Base-by-base conservation (phyloP, 2,888 invertebrate species). In the Coelogynopora nodosa region DNA sequence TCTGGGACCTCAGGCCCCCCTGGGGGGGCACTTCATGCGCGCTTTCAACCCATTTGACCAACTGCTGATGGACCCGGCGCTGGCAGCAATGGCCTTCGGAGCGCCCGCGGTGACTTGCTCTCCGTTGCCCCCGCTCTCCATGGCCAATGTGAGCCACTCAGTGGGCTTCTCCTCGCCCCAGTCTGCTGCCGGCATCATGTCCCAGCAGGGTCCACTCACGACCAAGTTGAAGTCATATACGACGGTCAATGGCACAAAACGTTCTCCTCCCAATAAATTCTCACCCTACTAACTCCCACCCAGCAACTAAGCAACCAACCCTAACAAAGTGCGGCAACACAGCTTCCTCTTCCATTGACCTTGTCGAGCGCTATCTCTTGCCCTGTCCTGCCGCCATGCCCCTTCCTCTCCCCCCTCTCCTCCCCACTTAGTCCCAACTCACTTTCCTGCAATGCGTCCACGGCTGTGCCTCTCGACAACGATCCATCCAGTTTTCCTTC, bases 141-240 rank as follows among this genome's bases (percentile, higher is more conserved):
- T 49, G 49, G 49, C 49, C 49, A 10, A 5, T 10, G 49, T 18
- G 5, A 49, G 5, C 5, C 49, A 49, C 5, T 5, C 49, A 18
- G 5, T 10, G 18, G 49, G 49, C 5, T 5, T 5, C 5, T 5
- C 5, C 5, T 18, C 18, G 18, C 49, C 49, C 49, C 5, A 5
- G 5, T 5, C 5, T 18, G 5, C 5, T 49, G 49, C 49, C 49
- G 49, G 5, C 49, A 49, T 49, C 49, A 49, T 49, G 49, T 49
- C 49, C 5, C 49, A 49, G 18, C 84, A 84, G 84, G 29, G 67
- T n/a, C 84, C 84, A n/a, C 31, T 84, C 67, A 84, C 84, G n/a
- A 84, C 84, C 18, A 84, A 84, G 49, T n/a, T 84, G 18, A 84
- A 84, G 84, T 18, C 49, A 27, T 18, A 49, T 49, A 23, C 31